Percentiles rank a stretch among this genome's conserved stretches.
These are phyloP conservation scores for Macrostomum lignano DNA, from an alignment of 1,140 invertebrate genomes.

Conservation along the genomic window DNA sequence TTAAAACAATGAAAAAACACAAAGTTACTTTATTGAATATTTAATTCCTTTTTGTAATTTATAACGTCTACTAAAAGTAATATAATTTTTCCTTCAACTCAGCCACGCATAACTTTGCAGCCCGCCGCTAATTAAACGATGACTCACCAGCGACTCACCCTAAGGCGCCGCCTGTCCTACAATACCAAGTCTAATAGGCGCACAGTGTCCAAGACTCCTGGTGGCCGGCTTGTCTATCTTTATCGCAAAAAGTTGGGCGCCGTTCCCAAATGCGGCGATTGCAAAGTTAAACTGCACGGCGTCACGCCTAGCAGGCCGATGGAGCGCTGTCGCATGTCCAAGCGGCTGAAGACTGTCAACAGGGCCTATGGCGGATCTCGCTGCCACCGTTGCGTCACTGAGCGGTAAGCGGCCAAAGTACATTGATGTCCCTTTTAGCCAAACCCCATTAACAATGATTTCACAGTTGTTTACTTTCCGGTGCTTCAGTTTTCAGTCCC, in stretches of 20 bases:
- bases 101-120: too few relatives aligned
- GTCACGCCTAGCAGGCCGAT: conserved; percentile 58
- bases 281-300: conserved; percentile 69
- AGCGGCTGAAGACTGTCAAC: conserved; percentile 71
- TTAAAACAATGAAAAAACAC: too few relatives aligned
- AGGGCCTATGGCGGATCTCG: conserved; percentile 78
- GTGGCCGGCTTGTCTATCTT: conserved; percentile 75
- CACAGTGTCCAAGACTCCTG: conserved; percentile 53
- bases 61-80: too few relatives aligned
- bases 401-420: conserved; percentile 40
- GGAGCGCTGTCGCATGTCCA: conserved; percentile 60
- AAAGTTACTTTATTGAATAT: too few relatives aligned
- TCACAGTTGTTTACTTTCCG: too few relatives aligned
- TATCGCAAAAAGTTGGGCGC: conserved; percentile 82
- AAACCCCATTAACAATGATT: too few relatives aligned
- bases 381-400: conserved; percentile 79
- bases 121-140: too few relatives aligned
- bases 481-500: too few relatives aligned
- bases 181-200: conserved; percentile 83
- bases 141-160: conserved; percentile 76
- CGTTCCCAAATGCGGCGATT: conserved; percentile 71
- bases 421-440: too few relatives aligned
- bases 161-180: conserved; percentile 72
- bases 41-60: too few relatives aligned
- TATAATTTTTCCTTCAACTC: too few relatives aligned